phyloP scores from a whole-genome alignment of 2,113 vertebrate genomes.

The Bambusicola thoracicus region DNA sequence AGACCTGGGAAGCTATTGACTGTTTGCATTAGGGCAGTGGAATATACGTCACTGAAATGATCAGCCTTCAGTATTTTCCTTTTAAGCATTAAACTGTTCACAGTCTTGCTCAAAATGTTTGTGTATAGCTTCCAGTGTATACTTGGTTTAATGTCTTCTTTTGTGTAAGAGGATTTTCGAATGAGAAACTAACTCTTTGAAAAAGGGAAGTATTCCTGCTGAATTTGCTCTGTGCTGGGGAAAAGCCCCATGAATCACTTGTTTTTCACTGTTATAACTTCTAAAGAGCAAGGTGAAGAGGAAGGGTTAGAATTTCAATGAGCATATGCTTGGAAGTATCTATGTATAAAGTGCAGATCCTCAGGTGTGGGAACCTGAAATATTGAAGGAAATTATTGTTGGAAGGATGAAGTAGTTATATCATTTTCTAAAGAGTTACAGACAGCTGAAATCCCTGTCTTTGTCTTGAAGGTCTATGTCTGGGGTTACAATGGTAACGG shows the following conservation, averaged over 20 bases:
- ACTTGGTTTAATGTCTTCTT: too few species aligned
- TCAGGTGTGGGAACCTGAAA: background rate
- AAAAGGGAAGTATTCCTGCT: background rate
- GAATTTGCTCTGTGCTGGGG: background rate
- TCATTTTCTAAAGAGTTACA: background rate
- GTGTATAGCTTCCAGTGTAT: too few species aligned
- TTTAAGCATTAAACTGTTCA: background rate
- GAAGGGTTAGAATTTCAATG: background rate
- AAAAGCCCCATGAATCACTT: background rate
- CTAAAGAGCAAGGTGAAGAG: background rate
- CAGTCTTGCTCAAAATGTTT: background rate
- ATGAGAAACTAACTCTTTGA: background rate
- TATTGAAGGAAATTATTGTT: background rate
- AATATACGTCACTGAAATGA: background rate
- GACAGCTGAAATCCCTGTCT: background rate
- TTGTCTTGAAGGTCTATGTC: constrained; percentile 86
- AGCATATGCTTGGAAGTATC: background rate
- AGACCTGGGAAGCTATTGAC: background rate
- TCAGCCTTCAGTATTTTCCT: background rate
- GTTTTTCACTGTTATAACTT: background rate
- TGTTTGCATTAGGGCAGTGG: background rate
- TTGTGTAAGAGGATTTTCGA: background rate
- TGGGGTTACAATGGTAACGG: constrained; percentile 99
- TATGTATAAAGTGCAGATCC: background rate
- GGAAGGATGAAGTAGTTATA: background rate